These are phyloP conservation scores for Gymnobelideus leadbeateri DNA, from an alignment of 2,113 vertebrate genomes.

Conservation along the genomic window DNA sequence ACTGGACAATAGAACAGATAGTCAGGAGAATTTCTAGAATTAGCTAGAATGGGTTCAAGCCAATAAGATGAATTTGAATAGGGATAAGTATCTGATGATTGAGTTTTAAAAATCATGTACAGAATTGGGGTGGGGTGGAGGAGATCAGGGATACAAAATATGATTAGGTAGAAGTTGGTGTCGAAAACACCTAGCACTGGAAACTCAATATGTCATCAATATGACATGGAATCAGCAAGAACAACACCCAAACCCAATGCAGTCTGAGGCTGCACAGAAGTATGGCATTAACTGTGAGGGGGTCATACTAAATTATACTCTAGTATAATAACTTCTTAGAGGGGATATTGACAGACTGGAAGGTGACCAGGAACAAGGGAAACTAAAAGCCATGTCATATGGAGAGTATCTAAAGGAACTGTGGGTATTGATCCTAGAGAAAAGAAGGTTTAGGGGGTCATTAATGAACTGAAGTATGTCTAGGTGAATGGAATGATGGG, in stretches of 20 bases:
- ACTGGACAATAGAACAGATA: background rate
- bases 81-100: background rate
- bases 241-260: background rate
- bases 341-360: background rate
- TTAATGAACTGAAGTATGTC: background rate
- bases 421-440: background rate
- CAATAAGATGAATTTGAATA: background rate
- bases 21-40: background rate
- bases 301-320: background rate
- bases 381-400: background rate
- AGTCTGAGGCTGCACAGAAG: background rate
- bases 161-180: background rate
- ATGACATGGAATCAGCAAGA: background rate
- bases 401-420: background rate
- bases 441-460: background rate
- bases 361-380: background rate
- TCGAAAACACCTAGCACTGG: background rate
- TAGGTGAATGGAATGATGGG: background rate
- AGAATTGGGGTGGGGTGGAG: background rate
- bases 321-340: too few species aligned
- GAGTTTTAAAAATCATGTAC: background rate
- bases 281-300: background rate
- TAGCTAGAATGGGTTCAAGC: background rate
- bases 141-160: background rate
- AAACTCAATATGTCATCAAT: background rate